These are phyloP conservation scores for Pseudopleuronectes americanus DNA, from an alignment of 2,797 vertebrate species.

Conservation along the genomic window DNA sequence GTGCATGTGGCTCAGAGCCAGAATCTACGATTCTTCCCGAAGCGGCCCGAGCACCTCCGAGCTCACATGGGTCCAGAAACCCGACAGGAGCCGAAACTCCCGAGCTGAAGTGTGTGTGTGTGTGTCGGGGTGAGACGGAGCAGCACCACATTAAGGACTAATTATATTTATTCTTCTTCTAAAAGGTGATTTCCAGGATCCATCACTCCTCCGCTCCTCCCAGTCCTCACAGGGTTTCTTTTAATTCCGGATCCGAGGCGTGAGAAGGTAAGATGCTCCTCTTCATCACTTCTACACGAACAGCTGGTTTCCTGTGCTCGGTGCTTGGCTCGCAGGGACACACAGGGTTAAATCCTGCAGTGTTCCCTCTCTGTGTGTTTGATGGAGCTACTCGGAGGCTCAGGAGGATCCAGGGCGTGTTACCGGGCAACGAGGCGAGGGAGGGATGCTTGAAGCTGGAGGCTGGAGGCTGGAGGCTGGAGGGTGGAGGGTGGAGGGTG, in stretches of 20 bases:
- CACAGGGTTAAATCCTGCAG: conserved; percentile 74
- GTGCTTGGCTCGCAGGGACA: conserved; percentile 9
- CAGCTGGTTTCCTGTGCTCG: neutral
- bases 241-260: conserved; percentile 31
- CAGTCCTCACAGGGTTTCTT: conserved; percentile 5
- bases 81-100: conserved; percentile 66
- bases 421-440: conserved; percentile 4
- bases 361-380: conserved; percentile 17
- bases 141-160: conserved; percentile 19
- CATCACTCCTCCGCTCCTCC: conserved; percentile 38
- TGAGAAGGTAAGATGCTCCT: conserved; percentile 63
- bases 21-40: conserved; percentile 48
- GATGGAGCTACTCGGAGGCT: neutral
- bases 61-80: conserved; percentile 35
- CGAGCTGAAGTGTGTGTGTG: conserved; percentile 52
- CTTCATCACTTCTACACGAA: conserved; percentile 29
- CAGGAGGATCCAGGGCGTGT: conserved; percentile 54
- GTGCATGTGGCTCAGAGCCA: conserved; percentile 26
- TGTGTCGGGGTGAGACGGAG: conserved; percentile 39
- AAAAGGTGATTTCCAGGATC: conserved; percentile 11
- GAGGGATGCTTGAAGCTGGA: neutral
- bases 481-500: neutral
- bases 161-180: neutral
- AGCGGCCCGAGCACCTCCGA: conserved; percentile 66
- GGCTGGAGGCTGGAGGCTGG: neutral